Percentiles rank a stretch among this genome's conserved stretches.
phyloP scores from a whole-genome alignment of 2,797 vertebrate genomes.

The Acanthiza pusilla region DNA sequence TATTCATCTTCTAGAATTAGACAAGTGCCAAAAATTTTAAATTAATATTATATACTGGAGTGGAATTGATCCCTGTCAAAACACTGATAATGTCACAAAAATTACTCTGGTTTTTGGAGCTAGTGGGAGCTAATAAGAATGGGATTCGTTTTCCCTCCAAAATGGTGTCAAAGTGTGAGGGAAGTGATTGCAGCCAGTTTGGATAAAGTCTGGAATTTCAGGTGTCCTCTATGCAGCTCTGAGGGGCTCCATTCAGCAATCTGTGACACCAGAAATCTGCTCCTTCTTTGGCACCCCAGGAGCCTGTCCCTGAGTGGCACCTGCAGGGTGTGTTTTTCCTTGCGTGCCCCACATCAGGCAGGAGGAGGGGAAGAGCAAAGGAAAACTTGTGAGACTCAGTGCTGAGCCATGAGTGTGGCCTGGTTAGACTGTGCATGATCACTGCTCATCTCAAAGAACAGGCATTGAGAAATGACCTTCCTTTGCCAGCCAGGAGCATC shows the following conservation, averaged over 20 bases:
- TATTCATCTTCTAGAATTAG: constrained; percentile 37
- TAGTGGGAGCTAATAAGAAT: neutral
- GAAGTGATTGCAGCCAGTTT: neutral
- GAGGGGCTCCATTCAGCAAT: neutral
- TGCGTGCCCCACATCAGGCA: neutral
- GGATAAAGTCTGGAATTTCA: neutral
- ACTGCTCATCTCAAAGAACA: neutral
- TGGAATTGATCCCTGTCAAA: neutral
- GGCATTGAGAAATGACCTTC: neutral
- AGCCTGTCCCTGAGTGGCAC: neutral
- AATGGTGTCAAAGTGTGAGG: neutral
- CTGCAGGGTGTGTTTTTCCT: neutral
- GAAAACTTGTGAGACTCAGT: neutral
- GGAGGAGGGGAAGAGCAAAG: neutral
- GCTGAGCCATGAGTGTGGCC: neutral
- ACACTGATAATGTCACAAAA: neutral
- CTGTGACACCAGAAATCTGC: neutral
- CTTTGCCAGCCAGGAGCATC: neutral
- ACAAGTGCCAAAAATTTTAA: neutral
- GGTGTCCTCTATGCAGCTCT: neutral
- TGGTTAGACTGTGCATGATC: neutral
- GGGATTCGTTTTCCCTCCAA: neutral
- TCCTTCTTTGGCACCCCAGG: neutral
- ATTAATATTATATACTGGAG: neutral
- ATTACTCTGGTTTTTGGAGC: neutral